A percentile compares a stretch with the other conserved stretches of the same genome.
phyloP scores from a whole-genome alignment of 2,113 vertebrate species.

The Trinectes maculatus region DNA sequence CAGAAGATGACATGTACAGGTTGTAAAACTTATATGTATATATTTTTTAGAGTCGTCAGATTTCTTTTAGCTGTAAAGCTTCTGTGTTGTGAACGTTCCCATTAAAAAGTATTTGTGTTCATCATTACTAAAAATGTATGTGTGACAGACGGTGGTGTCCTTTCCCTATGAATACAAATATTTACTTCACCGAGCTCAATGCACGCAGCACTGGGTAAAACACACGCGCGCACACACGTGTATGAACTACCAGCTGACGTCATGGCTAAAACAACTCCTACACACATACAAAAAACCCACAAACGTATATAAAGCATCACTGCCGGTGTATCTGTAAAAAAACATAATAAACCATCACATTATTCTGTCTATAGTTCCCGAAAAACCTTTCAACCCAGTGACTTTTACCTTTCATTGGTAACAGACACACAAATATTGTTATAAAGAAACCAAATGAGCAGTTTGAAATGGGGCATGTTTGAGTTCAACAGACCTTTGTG shows the following conservation, averaged over 20 bases:
- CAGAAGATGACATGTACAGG: too few species aligned
- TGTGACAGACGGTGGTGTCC: neutral
- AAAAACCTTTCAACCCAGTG: too few species aligned
- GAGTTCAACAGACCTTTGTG: neutral
- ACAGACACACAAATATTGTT: too few species aligned
- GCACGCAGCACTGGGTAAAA: too few species aligned
- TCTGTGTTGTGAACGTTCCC: neutral
- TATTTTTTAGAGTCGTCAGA: neutral
- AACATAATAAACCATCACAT: too few species aligned
- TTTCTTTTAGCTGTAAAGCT: neutral
- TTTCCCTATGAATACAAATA: neutral
- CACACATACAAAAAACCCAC: slow-evolving; percentile 19
- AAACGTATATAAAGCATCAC: too few species aligned
- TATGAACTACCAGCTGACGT: neutral
- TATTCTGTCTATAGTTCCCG: too few species aligned
- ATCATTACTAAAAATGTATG: neutral
- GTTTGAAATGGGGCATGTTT: neutral
- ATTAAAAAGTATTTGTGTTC: neutral
- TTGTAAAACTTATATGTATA: too few species aligned
- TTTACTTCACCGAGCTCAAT: neutral
- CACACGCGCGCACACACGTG: neutral
- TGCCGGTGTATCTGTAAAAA: too few species aligned
- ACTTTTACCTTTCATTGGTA: too few species aligned
- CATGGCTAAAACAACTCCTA: neutral
- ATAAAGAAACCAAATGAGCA: too few species aligned